phyloP scores from a whole-genome alignment of 2,888 invertebrate genomes.

The Monochamus alternatus region DNA sequence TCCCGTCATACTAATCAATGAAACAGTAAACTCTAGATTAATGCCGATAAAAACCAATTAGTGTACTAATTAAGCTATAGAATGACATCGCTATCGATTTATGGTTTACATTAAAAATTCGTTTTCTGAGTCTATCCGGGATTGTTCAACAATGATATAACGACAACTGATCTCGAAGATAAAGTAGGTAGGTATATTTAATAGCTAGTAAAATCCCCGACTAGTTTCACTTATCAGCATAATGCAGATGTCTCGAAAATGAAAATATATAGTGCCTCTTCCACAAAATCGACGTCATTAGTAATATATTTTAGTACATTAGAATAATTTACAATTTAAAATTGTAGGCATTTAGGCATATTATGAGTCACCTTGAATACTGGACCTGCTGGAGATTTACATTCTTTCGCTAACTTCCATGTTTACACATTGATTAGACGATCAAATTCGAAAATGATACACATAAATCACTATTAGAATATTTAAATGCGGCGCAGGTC shows the following conservation, averaged over 20 bases:
- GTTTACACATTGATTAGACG: conserved; percentile 16
- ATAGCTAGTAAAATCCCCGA: neutral
- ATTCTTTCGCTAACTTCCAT: conserved; percentile 6
- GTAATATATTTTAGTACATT: neutral
- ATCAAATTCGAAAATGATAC: conserved; percentile 22
- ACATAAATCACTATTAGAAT: conserved; percentile 27
- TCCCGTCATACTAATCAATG: no score
- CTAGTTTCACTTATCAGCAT: neutral
- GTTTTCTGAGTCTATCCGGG: neutral
- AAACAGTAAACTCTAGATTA: no score
- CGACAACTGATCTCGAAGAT: neutral
- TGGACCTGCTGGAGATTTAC: conserved; percentile 6
- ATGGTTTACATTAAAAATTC: neutral
- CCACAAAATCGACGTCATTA: neutral
- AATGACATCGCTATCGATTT: neutral
- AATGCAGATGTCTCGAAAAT: neutral
- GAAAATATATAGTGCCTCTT: neutral
- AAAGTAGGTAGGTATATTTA: neutral
- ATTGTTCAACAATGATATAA: neutral
- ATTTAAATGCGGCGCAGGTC: conserved; percentile 14
- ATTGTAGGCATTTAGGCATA: neutral
- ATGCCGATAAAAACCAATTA: neutral
- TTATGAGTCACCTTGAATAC: conserved; percentile 20
- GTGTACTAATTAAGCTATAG: neutral
- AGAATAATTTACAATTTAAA: neutral